phyloP scores from a whole-genome alignment of 2,888 invertebrate genomes.

The Chelonus formosanus region DNA sequence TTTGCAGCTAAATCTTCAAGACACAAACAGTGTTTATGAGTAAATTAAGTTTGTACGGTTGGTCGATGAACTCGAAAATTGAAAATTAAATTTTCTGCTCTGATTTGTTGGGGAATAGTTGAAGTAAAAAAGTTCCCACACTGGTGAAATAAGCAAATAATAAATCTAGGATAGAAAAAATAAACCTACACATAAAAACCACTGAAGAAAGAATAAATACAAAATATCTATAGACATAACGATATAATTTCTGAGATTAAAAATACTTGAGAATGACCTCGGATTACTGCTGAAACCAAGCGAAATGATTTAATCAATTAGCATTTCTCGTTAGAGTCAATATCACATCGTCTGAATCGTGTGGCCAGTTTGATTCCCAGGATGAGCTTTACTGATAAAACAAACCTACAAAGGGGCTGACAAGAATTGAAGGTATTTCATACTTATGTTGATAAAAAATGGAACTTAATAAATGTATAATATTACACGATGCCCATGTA shows the following conservation, averaged over 20 bases:
- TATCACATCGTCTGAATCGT: conserved; percentile 43
- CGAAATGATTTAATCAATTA: conserved; percentile 54
- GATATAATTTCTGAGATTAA: conserved; percentile 12
- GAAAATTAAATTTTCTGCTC: conserved; percentile 11
- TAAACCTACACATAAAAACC: background rate
- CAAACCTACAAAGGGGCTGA: conserved; percentile 5
- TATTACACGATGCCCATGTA: no score
- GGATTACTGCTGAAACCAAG: conserved; percentile 43
- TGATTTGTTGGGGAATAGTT: background rate
- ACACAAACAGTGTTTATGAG: no score
- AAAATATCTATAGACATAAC: background rate
- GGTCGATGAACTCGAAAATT: conserved; percentile 14
- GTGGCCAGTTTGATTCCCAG: conserved; percentile 33
- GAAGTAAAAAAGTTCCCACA: conserved; percentile 3
- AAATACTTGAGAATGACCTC: conserved; percentile 34
- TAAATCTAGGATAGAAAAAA: background rate
- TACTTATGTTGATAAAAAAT: no score
- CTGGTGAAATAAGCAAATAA: no score
- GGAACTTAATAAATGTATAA: no score
- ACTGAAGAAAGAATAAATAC: background rate
- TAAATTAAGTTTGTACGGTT: conserved; percentile 1
- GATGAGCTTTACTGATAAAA: conserved; percentile 31
- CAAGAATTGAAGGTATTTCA: background rate
- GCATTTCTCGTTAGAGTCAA: conserved; percentile 49
- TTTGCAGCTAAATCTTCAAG: no score